A percentile compares a stretch with the other conserved stretches of the same genome.
Conservation (phyloP, 2,888 invertebrate species). For the Drosophila affinis region DNA sequence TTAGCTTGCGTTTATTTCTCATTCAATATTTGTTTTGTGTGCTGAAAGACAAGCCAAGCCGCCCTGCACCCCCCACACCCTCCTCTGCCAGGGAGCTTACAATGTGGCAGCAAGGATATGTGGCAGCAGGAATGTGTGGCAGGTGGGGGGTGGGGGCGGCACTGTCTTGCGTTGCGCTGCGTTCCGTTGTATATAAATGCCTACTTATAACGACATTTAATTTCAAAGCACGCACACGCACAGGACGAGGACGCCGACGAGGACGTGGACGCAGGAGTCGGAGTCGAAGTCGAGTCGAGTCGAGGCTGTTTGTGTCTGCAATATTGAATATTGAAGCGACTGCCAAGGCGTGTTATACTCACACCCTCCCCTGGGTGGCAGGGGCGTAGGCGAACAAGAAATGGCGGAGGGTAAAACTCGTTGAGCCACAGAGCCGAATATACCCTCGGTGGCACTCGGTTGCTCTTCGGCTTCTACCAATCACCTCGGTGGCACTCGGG, state of each 20-base stretch:
- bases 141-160: not conserved
- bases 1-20: conserved; percentile 67
- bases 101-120: conserved; percentile 11
- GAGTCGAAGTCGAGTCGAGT: conserved; percentile 1
- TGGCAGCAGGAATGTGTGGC: conserved; percentile 1
- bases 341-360: conserved; percentile 13
- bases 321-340: conserved; percentile 70
- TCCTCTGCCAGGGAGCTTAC: conserved; percentile 5
- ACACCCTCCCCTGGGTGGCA: not conserved
- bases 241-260: conserved; percentile 4
- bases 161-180: conserved; percentile 49
- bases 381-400: not conserved
- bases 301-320: conserved; percentile 59
- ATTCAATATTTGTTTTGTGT: conserved; percentile 74
- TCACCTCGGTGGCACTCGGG: not conserved
- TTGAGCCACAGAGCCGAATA: too few species aligned
- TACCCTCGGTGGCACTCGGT: too few species aligned
- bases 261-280: not conserved
- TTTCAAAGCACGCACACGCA: conserved; percentile 70
- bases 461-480: too few species aligned
- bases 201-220: conserved; percentile 75
- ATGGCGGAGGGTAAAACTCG: not conserved
- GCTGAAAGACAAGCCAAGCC: conserved; percentile 60
- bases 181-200: conserved; percentile 72
- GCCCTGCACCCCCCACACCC: not conserved